phyloP scores from a whole-genome alignment of 2,888 invertebrate species.

The Calameuta pallipes region DNA sequence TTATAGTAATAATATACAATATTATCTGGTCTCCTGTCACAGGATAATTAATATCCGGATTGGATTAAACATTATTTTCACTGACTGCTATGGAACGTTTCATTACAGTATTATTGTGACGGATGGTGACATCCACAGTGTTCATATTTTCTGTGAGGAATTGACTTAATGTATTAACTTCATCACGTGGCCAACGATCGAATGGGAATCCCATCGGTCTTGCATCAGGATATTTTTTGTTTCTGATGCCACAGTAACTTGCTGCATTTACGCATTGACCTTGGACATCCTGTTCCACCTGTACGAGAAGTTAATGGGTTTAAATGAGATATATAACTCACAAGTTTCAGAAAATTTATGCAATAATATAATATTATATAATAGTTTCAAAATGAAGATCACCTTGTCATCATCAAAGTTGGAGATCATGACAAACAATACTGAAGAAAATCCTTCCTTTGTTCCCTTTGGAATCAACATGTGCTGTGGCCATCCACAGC shows the following conservation, averaged over 20 bases:
- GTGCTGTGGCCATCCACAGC: constrained; percentile 83
- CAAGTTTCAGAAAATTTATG: neutral
- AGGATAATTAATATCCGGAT: neutral
- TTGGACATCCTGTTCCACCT: constrained; percentile 28
- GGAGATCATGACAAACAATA: constrained; percentile 81
- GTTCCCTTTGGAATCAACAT: constrained; percentile 78
- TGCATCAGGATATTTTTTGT: constrained; percentile 79
- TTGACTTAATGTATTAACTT: constrained; percentile 70
- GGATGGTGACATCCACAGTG: constrained; percentile 72
- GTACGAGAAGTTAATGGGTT: neutral
- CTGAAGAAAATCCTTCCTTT: constrained; percentile 71
- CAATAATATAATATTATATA: neutral
- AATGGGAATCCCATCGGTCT: constrained; percentile 84
- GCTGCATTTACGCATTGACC: constrained; percentile 75
- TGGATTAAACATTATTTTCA: neutral
- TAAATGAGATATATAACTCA: neutral
- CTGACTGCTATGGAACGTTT: neutral
- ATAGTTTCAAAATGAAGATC: neutral
- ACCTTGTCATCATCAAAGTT: constrained; percentile 76
- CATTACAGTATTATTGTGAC: constrained; percentile 68
- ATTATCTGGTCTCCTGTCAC: neutral
- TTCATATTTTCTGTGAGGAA: constrained; percentile 79
- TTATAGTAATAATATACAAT: neutral
- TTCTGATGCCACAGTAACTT: constrained; percentile 81
- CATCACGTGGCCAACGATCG: constrained; percentile 71